Evolutionary conservation across 2,888 invertebrate species (phyloP), one percentile per base, ranked within the genome.

Genomic region (Stenoptilia bipunctidactyla): DNA sequence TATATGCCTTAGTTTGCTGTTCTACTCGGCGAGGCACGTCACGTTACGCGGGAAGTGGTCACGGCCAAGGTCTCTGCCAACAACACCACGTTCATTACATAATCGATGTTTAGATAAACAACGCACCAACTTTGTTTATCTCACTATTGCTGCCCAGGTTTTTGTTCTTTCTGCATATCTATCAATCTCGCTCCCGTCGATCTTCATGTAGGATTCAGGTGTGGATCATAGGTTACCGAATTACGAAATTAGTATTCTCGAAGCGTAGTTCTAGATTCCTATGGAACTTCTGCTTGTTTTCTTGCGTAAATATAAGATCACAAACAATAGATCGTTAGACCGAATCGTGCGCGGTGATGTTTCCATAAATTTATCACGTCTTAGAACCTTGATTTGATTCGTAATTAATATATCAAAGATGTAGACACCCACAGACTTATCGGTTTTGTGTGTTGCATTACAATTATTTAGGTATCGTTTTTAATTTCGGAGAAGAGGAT

Each of bases 31-130:
- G 20, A 4, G 30, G 9, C 30, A n/a, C n/a, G 12, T 30, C 30
- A 30, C 30, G 30, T 10, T 20, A 3, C 30, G 30, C 12, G 30
- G 3, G n/a, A n/a, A n/a, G n/a, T 30, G 82, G 80, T 82, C 82
- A 82, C 68, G 80, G 82, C 79, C 80, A 82, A 80, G 82, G 82
- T 75, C 75, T 73, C 50, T 44, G 52, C 44, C 48, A 62, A 59
- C 58, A 55, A 60, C 56, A 58, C 53, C 61, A 66, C 56, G 61
- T 66, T 56, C 58, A 64, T 80, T 77, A 72, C 66, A 64, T 74
- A 77, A 77, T 60, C 49, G 51, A 53, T 56, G 50, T 30, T 20
- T 39, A 33, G 55, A 56, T 61, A 62, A 58, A 65, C 57, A 59
- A 66, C 64, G 30, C 30, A 30, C 30, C 2, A 30, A 10, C 30